These are phyloP conservation scores for Melanchra persicariae DNA, from an alignment of 2,888 invertebrate species.

Conservation along the genomic window DNA sequence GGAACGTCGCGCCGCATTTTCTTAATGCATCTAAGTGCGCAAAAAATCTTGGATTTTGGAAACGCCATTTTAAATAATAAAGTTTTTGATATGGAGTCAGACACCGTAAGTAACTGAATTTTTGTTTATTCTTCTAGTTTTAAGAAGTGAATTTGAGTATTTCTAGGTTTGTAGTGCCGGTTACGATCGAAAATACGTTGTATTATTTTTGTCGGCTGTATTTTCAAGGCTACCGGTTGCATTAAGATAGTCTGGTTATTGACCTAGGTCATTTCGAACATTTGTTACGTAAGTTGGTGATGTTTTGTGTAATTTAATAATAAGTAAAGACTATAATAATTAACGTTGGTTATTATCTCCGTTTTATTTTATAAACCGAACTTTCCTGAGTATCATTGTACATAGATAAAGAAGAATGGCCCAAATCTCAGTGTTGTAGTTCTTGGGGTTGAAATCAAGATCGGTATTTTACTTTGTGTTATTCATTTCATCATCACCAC, in stretches of 20 bases:
- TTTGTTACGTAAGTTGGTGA: not conserved
- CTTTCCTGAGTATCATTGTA: no score
- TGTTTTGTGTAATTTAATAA: not conserved
- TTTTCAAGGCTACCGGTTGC: conserved; percentile 18
- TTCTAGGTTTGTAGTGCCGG: no score
- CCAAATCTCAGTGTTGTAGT: no score
- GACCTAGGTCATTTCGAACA: conserved; percentile 25
- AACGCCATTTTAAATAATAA: conserved; percentile 19
- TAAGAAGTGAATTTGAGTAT: not conserved
- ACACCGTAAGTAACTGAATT: conserved; percentile 20
- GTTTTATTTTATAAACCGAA: not conserved
- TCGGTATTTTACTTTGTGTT: no score
- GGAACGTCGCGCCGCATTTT: conserved; percentile 1
- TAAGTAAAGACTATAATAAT: not conserved
- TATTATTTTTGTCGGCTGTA: not conserved
- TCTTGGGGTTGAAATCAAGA: no score
- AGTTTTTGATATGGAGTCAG: not conserved
- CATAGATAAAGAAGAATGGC: no score
- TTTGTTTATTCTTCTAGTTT: not conserved
- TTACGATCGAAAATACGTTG: not conserved
- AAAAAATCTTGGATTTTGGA: conserved; percentile 17
- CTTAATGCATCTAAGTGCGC: conserved; percentile 34
- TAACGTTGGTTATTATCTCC: not conserved
- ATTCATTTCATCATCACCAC: no score
- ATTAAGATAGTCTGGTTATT: conserved; percentile 21